These are phyloP conservation scores for Eupithecia dodoneata DNA, from an alignment of 2,888 invertebrate genomes.

Conservation along the genomic window DNA sequence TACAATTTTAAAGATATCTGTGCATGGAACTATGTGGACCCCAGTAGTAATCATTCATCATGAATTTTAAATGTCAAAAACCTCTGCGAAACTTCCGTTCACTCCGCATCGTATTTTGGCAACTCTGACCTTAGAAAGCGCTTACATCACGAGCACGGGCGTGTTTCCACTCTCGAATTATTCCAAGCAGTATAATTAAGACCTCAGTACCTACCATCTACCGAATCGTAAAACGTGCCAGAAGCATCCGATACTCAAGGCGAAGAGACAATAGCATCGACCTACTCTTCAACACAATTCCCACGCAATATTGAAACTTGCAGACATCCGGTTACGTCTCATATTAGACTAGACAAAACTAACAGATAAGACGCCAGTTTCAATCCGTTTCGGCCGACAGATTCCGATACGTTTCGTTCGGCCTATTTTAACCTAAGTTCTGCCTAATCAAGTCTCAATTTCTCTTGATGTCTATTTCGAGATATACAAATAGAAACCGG, in stretches of 20 bases:
- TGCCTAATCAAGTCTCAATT: constrained; percentile 3
- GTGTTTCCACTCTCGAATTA: constrained; percentile 25
- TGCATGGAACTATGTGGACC: neutral
- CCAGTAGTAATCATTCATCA: neutral
- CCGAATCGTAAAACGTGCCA: constrained; percentile 59
- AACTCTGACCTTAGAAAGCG: constrained; percentile 24
- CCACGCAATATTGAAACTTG: constrained; percentile 3
- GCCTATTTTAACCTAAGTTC: constrained; percentile 2
- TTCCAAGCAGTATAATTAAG: constrained; percentile 59
- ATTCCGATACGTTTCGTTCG: constrained; percentile 4
- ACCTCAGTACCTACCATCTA: constrained; percentile 43
- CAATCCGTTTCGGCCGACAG: neutral
- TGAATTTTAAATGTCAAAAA: neutral
- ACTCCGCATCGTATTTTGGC: constrained; percentile 9
- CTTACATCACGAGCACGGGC: constrained; percentile 25
- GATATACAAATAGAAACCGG: constrained; percentile 12
- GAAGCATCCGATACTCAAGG: constrained; percentile 46
- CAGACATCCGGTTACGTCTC: constrained; percentile 1
- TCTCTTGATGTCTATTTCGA: neutral
- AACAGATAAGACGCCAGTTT: neutral
- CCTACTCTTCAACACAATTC: neutral
- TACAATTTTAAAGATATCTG: neutral
- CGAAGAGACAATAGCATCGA: constrained; percentile 20
- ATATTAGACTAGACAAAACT: neutral
- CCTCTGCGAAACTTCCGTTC: constrained; percentile 5